Base-by-base conservation (phyloP, 2,113 vertebrate species). In the Tonatia bakeri region DNA sequence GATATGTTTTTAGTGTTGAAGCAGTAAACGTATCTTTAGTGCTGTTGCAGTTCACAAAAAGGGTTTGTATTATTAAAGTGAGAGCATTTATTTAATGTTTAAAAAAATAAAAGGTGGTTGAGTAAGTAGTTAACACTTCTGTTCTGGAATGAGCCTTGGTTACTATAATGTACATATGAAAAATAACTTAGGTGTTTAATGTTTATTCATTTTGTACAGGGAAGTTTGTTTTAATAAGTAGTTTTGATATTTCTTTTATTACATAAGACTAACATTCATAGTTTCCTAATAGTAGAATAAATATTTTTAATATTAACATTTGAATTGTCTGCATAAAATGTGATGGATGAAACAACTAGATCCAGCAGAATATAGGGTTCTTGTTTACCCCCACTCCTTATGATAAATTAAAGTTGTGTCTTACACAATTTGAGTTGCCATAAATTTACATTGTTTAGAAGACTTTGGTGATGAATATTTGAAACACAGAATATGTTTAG, bases 361-460 rank as follows among this genome's bases (percentile, higher is more conserved):
- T 88, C 13, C 7, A 73, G 72, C 43, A 94, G 38, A 81, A 64
- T 69, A 14, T 72, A 56, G 24, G 65, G 20, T 94, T 96, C 36
- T 91, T 16, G 52, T 91, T 83, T 85, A 31, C 5, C 14, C 19
- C 13, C 5, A n/a, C 33, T 36, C 56, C n/a, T 86, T 19, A 93
- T 94, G 47, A 54, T 90, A 94, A 56, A 40, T 77, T 91, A 70
- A 4, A 84, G 20, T 26, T 95, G 1, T 84, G 94, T 83, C 47
- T 95, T 43, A 91, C 92, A 80, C 43, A 92, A 19, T 92, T 86
- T 69, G 52, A 93, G 11, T 87, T 90, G 50, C 38, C 20, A 17
- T 84, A 94, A 84, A 64, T 90, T 67, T 82, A 36, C 7, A 17
- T 85, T 93, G n/a, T 82, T 94, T 92, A 77, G 40, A 91, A 93